Evolutionary conservation across 2,113 vertebrate species (phyloP).

Genomic region (Crocuta crocuta): DNA sequence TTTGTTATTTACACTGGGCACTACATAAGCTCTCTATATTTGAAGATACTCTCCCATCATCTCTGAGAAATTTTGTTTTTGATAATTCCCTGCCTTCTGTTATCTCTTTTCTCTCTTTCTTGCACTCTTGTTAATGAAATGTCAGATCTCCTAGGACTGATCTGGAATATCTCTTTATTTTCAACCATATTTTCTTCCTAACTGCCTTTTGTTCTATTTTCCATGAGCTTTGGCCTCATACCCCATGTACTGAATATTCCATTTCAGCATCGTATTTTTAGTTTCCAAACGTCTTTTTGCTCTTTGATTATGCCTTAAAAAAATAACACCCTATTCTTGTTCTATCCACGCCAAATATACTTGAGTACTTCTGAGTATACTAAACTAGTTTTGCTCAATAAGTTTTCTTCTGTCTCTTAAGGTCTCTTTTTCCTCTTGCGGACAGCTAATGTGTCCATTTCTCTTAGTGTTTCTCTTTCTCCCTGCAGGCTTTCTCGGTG

Average conservation of each 20-base stretch:
- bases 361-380: not conserved
- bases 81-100: not conserved
- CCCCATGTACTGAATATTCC: not conserved
- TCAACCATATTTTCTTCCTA: not conserved
- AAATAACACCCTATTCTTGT: not conserved
- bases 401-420: not conserved
- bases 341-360: not conserved
- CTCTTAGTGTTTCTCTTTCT: conserved; percentile 29
- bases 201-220: not conserved
- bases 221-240: not conserved
- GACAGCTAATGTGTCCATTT: not conserved
- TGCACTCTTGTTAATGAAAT: conserved; percentile 1
- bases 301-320: not conserved
- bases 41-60: not conserved
- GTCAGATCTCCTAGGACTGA: not conserved
- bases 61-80: not conserved
- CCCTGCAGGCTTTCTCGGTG: not conserved
- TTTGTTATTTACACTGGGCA: not conserved
- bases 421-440: not conserved
- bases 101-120: not conserved
- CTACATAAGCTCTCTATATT: not conserved
- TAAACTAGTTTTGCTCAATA: not conserved
- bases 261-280: not conserved
- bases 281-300: not conserved
- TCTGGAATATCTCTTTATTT: not conserved